These are phyloP conservation scores for Lycorma delicatula DNA, from an alignment of 1,140 invertebrate genomes.

Conservation along the genomic window DNA sequence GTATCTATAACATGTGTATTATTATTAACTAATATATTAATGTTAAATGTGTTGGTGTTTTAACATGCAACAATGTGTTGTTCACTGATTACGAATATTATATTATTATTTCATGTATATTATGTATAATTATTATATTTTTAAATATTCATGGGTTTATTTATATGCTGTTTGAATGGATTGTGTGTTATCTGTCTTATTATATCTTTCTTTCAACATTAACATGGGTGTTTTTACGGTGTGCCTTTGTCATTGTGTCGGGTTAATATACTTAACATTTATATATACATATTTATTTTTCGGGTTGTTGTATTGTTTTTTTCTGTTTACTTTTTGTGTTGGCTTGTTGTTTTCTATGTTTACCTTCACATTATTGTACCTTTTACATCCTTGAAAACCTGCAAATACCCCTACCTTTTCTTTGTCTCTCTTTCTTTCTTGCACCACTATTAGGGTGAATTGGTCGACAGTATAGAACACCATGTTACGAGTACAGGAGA, in stretches of 20 bases:
- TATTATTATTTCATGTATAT: too few relatives aligned
- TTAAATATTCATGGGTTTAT: too few relatives aligned
- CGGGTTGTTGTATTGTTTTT: conserved; percentile 14
- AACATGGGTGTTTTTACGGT: conserved; percentile 42
- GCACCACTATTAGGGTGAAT: conserved; percentile 61
- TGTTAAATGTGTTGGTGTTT: not conserved
- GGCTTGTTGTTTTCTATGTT: conserved; percentile 2
- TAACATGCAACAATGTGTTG: too few relatives aligned
- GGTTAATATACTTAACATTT: too few relatives aligned
- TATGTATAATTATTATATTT: too few relatives aligned
- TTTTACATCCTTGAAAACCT: not conserved
- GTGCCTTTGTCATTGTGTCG: conserved; percentile 38
- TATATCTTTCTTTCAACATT: conserved; percentile 27
- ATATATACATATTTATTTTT: not conserved
- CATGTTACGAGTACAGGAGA: conserved; percentile 73
- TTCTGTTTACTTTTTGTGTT: conserved; percentile 20
- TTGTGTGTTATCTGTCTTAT: too few relatives aligned
- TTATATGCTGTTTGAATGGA: too few relatives aligned
- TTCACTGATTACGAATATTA: too few relatives aligned
- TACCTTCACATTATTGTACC: not conserved
- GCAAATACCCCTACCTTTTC: conserved; percentile 7
- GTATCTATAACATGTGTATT: not conserved
- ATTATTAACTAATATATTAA: conserved; percentile 6
- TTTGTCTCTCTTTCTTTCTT: conserved; percentile 34
- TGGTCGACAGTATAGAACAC: conserved; percentile 86